Evolutionary conservation across 92 coral and sea anemone genomes (phyloP), one percentile per base, ranked within the genome.

Genomic region (Hydrozoanthus gracilis): DNA sequence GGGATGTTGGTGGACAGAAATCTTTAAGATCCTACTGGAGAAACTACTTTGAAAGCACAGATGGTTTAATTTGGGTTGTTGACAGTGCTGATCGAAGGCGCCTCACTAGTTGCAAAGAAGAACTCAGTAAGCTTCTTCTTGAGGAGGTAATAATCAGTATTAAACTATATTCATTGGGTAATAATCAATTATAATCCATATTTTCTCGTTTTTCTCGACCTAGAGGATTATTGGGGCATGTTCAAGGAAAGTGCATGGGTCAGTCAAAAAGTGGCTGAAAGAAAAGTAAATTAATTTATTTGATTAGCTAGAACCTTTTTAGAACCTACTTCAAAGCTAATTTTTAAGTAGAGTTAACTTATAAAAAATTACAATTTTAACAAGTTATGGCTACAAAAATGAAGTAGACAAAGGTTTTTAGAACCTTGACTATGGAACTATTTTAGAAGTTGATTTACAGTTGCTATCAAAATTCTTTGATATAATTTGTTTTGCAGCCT

Each of bases 1-100:
- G 99, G 99, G 99, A 96, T 92, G 99, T 96, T 92, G 99, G 99
- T 61, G 99, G 99, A 61, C 99, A 96, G 82, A 96, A 91, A 89
- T 96, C 99, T 45, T 88, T 96, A 71, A 90, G 99, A 8, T 96
- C 99, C 6, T 96, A 96, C 77, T 96, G 99, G 99, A 93, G 99
- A 82, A 96, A 96, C 88, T 96, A 96, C 82, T 96, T 96, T 95
- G 99, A 96, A 88, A 96, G 97, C 68, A 96, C 99, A 77, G 99
- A 96, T 93, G 99, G 99, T n/a, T 88, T 96, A 78, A 93, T 96
- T 18, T 96, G 99, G 99, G 99, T 96, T 6, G 99, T 96, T 13
- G 99, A 96, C 60, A 95, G 99, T 82, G 99, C 98, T 80, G 99
- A 96, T 72, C 87, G 88, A 83, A 80, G 98, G 66, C 89, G 99